Evolutionary conservation across 23 tunicate species (phyloP).

Genomic region (Ciona savignyi): DNA sequence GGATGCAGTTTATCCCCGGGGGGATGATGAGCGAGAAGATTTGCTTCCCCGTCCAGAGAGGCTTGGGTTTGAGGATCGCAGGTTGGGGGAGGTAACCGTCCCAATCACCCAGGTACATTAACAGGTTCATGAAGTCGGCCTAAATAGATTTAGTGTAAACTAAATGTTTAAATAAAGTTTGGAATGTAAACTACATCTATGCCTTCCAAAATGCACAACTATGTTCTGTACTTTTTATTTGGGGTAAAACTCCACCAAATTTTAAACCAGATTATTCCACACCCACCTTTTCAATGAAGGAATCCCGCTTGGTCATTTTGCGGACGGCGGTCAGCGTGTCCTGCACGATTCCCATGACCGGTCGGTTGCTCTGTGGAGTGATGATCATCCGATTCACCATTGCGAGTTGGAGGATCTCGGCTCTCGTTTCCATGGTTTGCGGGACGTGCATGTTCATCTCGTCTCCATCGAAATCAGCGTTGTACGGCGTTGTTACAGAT

Average conservation of each 20-base stretch:
- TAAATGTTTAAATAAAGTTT: too few species aligned
- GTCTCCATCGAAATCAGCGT: slow-evolving; percentile 99
- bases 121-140: slow-evolving; percentile 93
- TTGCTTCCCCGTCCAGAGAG: slow-evolving; percentile 99
- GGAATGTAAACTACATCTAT: too few species aligned
- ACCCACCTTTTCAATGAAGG: slow-evolving; percentile 85
- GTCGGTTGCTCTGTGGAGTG: slow-evolving; percentile 98
- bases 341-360: slow-evolving; percentile 99
- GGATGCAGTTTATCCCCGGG: slow-evolving; percentile 95
- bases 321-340: slow-evolving; percentile 98
- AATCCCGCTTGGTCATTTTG: slow-evolving; percentile 97
- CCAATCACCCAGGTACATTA: slow-evolving; percentile 90
- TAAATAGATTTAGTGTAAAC: too few species aligned
- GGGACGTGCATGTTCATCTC: slow-evolving; percentile 99
- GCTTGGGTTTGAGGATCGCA: slow-evolving; percentile 95
- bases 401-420: slow-evolving; percentile 94
- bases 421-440: slow-evolving; percentile 98
- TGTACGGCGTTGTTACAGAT: slow-evolving; percentile 99
- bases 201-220: too few species aligned
- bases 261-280: too few species aligned
- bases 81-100: slow-evolving; percentile 97
- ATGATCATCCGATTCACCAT: slow-evolving; percentile 93
- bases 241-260: too few species aligned
- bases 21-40: slow-evolving; percentile 92
- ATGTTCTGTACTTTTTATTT: too few species aligned